A percentile compares a stretch with the other conserved stretches of the same genome.
Evolutionary conservation across 2,888 invertebrate genomes (phyloP).

Genomic region (Iphiclides podalirius): DNA sequence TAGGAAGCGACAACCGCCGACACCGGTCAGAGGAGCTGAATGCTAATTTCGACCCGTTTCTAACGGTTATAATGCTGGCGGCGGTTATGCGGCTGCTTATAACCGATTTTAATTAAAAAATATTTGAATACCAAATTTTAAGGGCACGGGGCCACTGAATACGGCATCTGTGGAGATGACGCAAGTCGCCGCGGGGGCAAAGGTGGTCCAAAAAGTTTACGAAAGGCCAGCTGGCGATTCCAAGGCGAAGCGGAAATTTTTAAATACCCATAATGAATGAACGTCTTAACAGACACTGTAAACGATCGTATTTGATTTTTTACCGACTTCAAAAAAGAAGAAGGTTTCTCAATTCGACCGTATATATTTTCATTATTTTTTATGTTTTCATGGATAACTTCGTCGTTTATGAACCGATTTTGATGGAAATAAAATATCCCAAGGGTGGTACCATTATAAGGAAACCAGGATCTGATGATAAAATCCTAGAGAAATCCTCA

Average conservation of each 20-base stretch:
- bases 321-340: too few relatives aligned
- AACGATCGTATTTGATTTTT: too few relatives aligned
- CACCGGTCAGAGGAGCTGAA: neutral
- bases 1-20: neutral
- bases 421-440: too few relatives aligned
- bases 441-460: too few relatives aligned
- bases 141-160: slow-evolving; percentile 27
- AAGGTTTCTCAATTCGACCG: too few relatives aligned
- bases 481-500: too few relatives aligned
- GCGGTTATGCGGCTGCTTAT: slow-evolving; percentile 5
- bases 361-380: too few relatives aligned
- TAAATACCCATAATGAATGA: neutral
- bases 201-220: slow-evolving; percentile 27
- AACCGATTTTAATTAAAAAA: slow-evolving; percentile 26
- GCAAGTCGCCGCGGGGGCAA: slow-evolving; percentile 28
- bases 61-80: slow-evolving; percentile 11
- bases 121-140: slow-evolving; percentile 29
- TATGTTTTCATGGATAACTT: slow-evolving; percentile 13
- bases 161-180: slow-evolving; percentile 26
- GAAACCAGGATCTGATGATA: too few relatives aligned
- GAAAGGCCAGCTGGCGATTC: slow-evolving; percentile 17
- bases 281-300: too few relatives aligned
- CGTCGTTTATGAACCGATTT: too few relatives aligned
- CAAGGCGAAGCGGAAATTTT: neutral
- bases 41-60: slow-evolving; percentile 15